Evolutionary conservation across 2,888 invertebrate genomes (phyloP).

Genomic region (Hydropsyche betteni): DNA sequence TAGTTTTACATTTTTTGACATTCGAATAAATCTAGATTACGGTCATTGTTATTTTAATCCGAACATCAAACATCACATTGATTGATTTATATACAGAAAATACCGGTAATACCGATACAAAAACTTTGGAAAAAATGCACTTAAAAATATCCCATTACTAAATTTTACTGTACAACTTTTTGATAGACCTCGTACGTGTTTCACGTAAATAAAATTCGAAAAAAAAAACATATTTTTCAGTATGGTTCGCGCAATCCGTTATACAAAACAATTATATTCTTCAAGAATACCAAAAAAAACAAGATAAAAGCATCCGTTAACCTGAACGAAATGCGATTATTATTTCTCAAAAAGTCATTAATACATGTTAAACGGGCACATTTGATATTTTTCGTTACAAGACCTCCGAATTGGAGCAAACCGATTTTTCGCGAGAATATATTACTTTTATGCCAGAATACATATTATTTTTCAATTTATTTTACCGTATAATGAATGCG

Average conservation of each 20-base stretch:
- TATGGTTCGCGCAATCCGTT: slow-evolving; percentile 1
- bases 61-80: no score
- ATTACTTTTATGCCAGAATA: no score
- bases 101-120: no score
- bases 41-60: no score
- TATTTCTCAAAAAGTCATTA: slow-evolving; percentile 1
- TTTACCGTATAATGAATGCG: no score
- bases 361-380: background rate
- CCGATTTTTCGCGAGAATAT: background rate
- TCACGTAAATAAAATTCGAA: background rate
- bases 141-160: no score
- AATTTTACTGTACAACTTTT: no score
- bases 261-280: slow-evolving; percentile 10
- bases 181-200: background rate
- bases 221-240: background rate
- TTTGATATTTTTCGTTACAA: background rate
- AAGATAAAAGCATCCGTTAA: slow-evolving; percentile 6
- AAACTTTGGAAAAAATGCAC: no score
- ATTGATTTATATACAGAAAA: no score
- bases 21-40: no score
- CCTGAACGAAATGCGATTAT: background rate
- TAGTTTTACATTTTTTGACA: no score
- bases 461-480: no score
- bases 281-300: background rate
- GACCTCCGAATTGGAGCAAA: background rate